Conservation (phyloP, 2,113 vertebrate genomes). For the Pantherophis guttatus region DNA sequence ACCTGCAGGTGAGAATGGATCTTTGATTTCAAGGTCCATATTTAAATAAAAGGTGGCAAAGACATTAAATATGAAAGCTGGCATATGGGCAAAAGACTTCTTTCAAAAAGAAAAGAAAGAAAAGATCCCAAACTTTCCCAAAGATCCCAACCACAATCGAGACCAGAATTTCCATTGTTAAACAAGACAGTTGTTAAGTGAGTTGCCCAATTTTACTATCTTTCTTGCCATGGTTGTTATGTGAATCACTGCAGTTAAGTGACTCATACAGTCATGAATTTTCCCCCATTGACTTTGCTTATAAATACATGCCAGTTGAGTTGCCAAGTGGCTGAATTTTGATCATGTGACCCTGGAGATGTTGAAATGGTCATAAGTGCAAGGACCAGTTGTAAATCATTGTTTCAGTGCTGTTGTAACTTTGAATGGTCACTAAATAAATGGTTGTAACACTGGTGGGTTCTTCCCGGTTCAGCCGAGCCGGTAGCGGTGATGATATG, state of each 20-base stretch:
- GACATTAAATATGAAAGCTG: constrained; percentile 38
- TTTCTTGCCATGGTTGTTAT: background rate
- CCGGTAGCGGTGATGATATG: too few relatives aligned
- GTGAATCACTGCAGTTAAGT: background rate
- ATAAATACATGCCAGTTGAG: background rate
- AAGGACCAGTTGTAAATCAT: background rate
- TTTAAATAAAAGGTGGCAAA: constrained; percentile 56
- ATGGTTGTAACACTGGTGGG: background rate
- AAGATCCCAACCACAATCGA: background rate
- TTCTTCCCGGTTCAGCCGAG: too few relatives aligned
- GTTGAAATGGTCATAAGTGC: background rate
- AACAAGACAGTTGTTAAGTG: background rate
- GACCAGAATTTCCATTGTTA: background rate
- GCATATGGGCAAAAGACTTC: constrained; percentile 37
- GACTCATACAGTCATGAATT: background rate
- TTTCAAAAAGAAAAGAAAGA: background rate
- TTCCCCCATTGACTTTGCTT: background rate
- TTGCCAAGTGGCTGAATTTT: background rate
- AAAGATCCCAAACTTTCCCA: background rate
- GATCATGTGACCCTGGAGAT: background rate
- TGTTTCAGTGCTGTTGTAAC: background rate
- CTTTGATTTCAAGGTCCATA: constrained; percentile 52
- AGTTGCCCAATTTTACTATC: background rate
- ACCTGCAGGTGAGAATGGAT: constrained; percentile 10
- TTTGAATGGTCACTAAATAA: background rate